Evolutionary conservation across 2,797 vertebrate species (phyloP), one percentile per base, ranked within the genome.

Genomic region (Menidia menidia): DNA sequence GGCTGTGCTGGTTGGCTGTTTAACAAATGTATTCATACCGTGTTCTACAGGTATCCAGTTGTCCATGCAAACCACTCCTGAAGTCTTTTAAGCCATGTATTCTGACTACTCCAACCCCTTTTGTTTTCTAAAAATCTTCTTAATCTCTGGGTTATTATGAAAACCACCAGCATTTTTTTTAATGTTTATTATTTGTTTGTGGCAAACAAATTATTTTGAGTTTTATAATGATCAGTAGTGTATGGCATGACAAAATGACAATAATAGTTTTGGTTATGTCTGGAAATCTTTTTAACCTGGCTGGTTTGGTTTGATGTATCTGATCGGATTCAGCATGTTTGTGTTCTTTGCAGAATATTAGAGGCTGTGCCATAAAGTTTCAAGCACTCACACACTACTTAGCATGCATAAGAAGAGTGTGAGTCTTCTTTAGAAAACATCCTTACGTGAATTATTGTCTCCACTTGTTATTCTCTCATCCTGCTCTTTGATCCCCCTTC

Each of bases 401-500:
- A 56, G 56, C 61, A 77, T 53, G 44, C 80, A 57, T 50, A 60
- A 62, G 16, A 78, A 65, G 48, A 39, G 6, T 67, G 35, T 56
- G 58, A 75, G 57, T 60, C 61, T 61, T 50, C 77, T 84, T 90
- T 59, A n/a, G 47, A 32, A 55, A 76, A 25, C 25, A 82, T 72
- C 53, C 58, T 68, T 74, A 81, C 82, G 78, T 79, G 45, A 78
- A 76, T 53, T 82, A 80, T 61, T 80, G 53, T 77, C 59, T 76
- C 61, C n/a, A 11, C 60, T 62, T 30, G 58, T 82, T 64, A 69
- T 87, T 73, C 74, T 72, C 80, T 72, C 68, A 47, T 80, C 66
- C 68, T 74, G 78, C 64, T 87, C 82, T 90, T 89, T 90, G 84
- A 91, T 90, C 87, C 79, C 81, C 75, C 73, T 86, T 78, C 88